Conservation (phyloP, 2,888 invertebrate genomes). For the Hylaea fasciaria region DNA sequence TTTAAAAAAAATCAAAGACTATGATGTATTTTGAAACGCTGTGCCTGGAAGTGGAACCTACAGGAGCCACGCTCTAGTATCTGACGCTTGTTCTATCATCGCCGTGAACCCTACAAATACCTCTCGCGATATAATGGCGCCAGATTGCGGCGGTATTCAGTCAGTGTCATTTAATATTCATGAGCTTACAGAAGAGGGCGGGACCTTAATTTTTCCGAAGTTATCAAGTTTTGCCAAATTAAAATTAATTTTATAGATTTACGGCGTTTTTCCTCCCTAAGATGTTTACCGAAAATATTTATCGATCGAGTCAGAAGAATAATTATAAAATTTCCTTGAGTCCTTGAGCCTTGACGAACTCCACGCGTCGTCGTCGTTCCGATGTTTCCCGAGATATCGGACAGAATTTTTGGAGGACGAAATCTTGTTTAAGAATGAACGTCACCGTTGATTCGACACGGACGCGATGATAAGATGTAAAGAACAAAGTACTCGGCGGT, state of each 20-base stretch:
- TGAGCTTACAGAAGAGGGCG: slow-evolving; percentile 23
- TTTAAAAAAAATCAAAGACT: too few species aligned
- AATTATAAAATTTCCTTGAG: not conserved
- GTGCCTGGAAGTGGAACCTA: too few species aligned
- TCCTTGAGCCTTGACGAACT: not conserved
- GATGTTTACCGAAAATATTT: slow-evolving; percentile 6
- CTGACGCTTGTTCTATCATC: not conserved
- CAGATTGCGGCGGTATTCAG: slow-evolving; percentile 9
- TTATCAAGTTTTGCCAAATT: slow-evolving; percentile 18
- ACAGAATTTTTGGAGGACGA: too few species aligned
- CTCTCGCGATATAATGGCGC: not conserved
- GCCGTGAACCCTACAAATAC: not conserved
- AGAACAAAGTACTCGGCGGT: slow-evolving; percentile 1
- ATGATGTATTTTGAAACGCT: too few species aligned
- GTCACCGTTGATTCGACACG: not conserved
- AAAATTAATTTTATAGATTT: slow-evolving; percentile 21
- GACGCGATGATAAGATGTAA: not conserved
- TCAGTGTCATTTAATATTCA: slow-evolving; percentile 27
- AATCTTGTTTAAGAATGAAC: slow-evolving; percentile 1
- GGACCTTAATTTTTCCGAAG: slow-evolving; percentile 19
- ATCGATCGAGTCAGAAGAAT: slow-evolving; percentile 4
- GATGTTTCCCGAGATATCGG: not conserved
- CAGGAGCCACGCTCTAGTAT: not conserved
- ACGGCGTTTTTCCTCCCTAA: slow-evolving; percentile 9
- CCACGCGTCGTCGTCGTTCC: too few species aligned